Conservation (phyloP, 2,797 vertebrate genomes). For the Threskiornis aethiopicus region DNA sequence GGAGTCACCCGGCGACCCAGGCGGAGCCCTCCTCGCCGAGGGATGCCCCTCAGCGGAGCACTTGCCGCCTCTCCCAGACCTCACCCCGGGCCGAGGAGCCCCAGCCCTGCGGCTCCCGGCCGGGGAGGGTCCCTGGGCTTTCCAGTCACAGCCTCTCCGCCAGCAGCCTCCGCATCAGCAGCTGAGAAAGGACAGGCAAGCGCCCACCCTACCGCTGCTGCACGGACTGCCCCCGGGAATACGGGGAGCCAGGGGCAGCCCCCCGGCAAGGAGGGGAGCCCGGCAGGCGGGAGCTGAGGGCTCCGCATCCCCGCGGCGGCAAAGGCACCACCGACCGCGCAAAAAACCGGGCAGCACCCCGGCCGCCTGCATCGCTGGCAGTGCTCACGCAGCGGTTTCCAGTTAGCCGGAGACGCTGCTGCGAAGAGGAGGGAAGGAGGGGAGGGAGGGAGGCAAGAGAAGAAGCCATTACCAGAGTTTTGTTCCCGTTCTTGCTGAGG, state of each 20-base stretch:
- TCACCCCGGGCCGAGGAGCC: background rate
- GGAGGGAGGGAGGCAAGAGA: background rate
- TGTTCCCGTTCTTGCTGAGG: conserved; percentile 87
- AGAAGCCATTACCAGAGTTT: conserved; percentile 85
- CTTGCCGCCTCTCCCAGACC: background rate
- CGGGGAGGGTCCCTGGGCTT: background rate
- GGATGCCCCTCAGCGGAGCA: background rate
- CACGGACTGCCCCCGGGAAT: background rate
- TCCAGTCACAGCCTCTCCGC: background rate
- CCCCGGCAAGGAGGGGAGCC: background rate
- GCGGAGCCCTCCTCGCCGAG: too few relatives aligned
- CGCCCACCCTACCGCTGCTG: background rate
- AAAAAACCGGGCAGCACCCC: background rate
- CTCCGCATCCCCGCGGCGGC: background rate
- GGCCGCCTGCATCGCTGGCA: background rate
- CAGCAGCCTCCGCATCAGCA: background rate
- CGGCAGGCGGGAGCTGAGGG: background rate
- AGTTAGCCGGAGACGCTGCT: background rate
- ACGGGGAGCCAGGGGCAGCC: background rate
- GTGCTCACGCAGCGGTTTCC: background rate
- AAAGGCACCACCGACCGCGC: background rate
- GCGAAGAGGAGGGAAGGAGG: background rate
- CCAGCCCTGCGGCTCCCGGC: background rate
- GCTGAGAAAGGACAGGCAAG: background rate
- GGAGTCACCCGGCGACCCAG: background rate